These are phyloP conservation scores for Campoletis sonorensis DNA, from an alignment of 1,140 invertebrate genomes.

Conservation along the genomic window DNA sequence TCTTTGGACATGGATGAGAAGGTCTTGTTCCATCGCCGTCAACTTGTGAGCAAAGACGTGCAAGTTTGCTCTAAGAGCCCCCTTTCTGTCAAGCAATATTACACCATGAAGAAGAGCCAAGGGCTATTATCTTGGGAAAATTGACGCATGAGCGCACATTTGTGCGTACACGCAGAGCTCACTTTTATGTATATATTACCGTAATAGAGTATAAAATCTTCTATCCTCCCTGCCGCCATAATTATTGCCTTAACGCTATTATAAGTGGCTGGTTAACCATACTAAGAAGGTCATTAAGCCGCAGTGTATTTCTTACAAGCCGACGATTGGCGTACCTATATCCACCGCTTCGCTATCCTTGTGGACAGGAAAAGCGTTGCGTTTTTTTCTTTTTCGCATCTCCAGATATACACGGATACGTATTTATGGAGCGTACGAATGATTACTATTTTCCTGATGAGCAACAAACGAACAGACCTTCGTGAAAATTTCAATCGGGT, in stretches of 20 bases:
- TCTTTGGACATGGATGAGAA: constrained; percentile 44
- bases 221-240: constrained; percentile 55
- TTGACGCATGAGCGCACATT: constrained; percentile 71
- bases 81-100: constrained; percentile 47
- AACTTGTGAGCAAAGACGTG: constrained; percentile 1
- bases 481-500: neutral
- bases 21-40: neutral
- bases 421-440: neutral
- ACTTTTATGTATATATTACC: constrained; percentile 55
- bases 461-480: neutral
- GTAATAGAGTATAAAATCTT: constrained; percentile 46
- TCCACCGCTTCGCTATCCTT: constrained; percentile 9
- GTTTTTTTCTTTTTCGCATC: constrained; percentile 19
- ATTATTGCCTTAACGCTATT: constrained; percentile 71
- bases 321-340: constrained; percentile 57
- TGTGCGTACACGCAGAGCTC: constrained; percentile 66
- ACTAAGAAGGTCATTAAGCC: constrained; percentile 72
- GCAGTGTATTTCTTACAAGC: constrained; percentile 61
- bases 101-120: constrained; percentile 46
- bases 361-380: constrained; percentile 53
- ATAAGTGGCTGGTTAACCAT: constrained; percentile 70
- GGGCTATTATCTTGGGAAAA: constrained; percentile 67
- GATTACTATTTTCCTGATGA: neutral
- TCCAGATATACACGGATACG: neutral
- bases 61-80: constrained; percentile 12